Conservation (phyloP, 2,888 invertebrate genomes). For the Oxytorus armatus region DNA sequence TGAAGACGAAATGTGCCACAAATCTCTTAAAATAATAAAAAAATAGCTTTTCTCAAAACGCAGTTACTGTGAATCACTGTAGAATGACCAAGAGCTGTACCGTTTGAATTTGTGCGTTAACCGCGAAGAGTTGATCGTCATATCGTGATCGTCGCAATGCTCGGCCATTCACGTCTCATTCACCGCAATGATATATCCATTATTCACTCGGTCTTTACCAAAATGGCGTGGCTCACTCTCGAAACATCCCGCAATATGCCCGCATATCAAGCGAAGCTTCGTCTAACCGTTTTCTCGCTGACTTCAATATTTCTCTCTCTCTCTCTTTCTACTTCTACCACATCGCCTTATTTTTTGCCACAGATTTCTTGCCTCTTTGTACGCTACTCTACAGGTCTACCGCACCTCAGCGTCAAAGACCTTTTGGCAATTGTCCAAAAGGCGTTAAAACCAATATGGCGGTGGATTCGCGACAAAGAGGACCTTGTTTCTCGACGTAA, state of each 20-base stretch:
- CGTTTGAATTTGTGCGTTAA: neutral
- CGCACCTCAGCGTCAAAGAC: slow-evolving; percentile 27
- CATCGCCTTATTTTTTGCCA: slow-evolving; percentile 32
- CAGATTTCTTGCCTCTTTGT: slow-evolving; percentile 15
- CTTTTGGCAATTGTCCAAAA: slow-evolving; percentile 55
- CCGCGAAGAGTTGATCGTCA: slow-evolving; percentile 30
- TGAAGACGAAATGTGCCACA: too few species aligned
- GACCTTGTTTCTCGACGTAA: slow-evolving; percentile 15
- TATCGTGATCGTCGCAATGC: slow-evolving; percentile 38
- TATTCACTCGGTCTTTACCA: slow-evolving; percentile 59
- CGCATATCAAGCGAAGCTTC: slow-evolving; percentile 24
- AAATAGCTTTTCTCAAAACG: neutral
- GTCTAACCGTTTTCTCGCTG: slow-evolving; percentile 42
- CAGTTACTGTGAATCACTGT: neutral
- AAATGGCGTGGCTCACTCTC: slow-evolving; percentile 44
- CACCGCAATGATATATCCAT: slow-evolving; percentile 63
- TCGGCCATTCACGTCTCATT: slow-evolving; percentile 53
- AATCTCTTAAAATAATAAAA: neutral
- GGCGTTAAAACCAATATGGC: slow-evolving; percentile 30
- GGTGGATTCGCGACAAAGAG: slow-evolving; percentile 3
- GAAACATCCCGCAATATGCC: slow-evolving; percentile 52
- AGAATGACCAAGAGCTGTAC: slow-evolving; percentile 13
- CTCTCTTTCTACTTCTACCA: slow-evolving; percentile 9
- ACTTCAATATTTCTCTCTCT: slow-evolving; percentile 28
- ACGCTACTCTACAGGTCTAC: slow-evolving; percentile 31